Evolutionary conservation across 2,888 invertebrate genomes (phyloP).

Genomic region (Drosophila setosimentum): DNA sequence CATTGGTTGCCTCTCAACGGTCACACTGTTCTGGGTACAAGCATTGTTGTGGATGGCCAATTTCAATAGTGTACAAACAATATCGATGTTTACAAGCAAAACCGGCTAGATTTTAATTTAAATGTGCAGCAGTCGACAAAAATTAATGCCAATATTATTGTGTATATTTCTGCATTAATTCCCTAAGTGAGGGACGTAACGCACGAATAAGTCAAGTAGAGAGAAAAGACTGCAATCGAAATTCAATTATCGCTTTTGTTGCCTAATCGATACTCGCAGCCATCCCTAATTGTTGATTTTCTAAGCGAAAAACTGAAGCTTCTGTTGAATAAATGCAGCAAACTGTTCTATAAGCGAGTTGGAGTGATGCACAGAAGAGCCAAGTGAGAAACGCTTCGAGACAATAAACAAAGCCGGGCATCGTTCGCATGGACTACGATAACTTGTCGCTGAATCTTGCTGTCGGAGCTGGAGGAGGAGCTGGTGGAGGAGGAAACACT

Average conservation of each 20-base stretch:
- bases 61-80: not conserved
- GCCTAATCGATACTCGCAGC: slow-evolving; percentile 38
- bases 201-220: not conserved
- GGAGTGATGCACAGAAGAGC: slow-evolving; percentile 1
- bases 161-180: not conserved
- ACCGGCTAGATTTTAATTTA: not conserved
- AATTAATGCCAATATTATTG: not conserved
- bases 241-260: slow-evolving; percentile 15
- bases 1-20: slow-evolving; percentile 4
- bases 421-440: slow-evolving; percentile 67
- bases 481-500: slow-evolving; percentile 43
- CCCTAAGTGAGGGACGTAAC: not conserved
- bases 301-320: slow-evolving; percentile 56
- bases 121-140: not conserved
- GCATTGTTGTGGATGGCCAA: slow-evolving; percentile 30
- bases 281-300: slow-evolving; percentile 75
- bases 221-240: slow-evolving; percentile 4
- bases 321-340: slow-evolving; percentile 26
- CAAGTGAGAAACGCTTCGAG: slow-evolving; percentile 9
- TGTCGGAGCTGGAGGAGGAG: slow-evolving; percentile 37
- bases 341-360: slow-evolving; percentile 2
- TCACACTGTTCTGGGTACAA: slow-evolving; percentile 41
- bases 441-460: slow-evolving; percentile 43
- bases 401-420: not conserved
- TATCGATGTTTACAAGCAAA: slow-evolving; percentile 26